Conservation (phyloP, 1,140 invertebrate genomes). For the Aricia agestis region DNA sequence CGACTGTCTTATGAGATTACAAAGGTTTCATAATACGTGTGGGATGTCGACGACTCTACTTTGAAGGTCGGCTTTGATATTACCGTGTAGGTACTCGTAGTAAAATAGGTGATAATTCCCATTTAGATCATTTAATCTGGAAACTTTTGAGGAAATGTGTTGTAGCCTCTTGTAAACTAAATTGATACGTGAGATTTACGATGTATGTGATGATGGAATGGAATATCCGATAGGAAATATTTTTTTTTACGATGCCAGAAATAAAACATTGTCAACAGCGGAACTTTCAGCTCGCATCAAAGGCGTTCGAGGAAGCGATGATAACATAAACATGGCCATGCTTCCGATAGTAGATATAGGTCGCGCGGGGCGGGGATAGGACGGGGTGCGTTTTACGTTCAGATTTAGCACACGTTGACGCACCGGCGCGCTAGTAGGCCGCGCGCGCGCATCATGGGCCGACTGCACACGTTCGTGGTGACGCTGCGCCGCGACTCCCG, state of each 20-base stretch:
- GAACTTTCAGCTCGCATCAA: not conserved
- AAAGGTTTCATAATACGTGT: not conserved
- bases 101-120: not conserved
- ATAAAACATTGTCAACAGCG: not conserved
- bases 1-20: not conserved
- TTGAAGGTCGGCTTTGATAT: not conserved
- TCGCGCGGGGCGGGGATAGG: slow-evolving; percentile 49
- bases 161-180: not conserved
- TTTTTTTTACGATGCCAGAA: not conserved
- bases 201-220: not conserved
- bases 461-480: slow-evolving; percentile 83
- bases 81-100: not conserved
- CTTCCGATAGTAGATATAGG: slow-evolving; percentile 60
- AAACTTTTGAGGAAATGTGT: not conserved
- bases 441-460: slow-evolving; percentile 71
- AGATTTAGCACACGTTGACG: slow-evolving; percentile 61
- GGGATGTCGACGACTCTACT: not conserved
- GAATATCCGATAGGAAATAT: not conserved
- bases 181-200: not conserved
- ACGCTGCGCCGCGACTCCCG: slow-evolving; percentile 85
- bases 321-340: slow-evolving; percentile 18
- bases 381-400: slow-evolving; percentile 49
- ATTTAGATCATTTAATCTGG: not conserved
- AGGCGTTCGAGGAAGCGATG: not conserved
- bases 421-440: slow-evolving; percentile 50